Evolutionary conservation across 2,888 invertebrate species (phyloP).

Genomic region (Drosophila mimica): DNA sequence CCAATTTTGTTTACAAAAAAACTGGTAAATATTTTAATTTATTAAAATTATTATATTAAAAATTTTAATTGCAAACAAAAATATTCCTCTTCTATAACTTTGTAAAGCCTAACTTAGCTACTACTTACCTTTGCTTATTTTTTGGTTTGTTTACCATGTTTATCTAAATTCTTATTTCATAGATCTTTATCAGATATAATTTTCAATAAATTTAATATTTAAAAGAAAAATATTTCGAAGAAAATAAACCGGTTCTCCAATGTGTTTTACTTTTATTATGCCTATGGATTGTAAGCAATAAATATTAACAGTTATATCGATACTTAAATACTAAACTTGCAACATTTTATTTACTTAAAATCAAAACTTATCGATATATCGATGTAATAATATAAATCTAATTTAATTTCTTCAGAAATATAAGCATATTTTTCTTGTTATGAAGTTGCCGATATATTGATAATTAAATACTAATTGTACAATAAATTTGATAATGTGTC

Average conservation of each 20-base stretch:
- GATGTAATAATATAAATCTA: background rate
- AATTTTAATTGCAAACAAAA: background rate
- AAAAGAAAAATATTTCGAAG: too few species aligned
- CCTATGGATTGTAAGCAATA: background rate
- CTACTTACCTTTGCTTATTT: background rate
- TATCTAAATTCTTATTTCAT: background rate
- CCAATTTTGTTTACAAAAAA: background rate
- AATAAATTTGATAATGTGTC: background rate
- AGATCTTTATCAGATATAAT: background rate
- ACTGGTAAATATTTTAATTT: background rate
- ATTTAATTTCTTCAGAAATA: background rate
- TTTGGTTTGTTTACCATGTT: constrained; percentile 2
- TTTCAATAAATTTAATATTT: background rate
- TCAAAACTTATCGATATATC: background rate
- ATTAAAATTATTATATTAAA: too few species aligned
- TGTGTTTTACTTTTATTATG: background rate
- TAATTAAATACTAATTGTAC: background rate
- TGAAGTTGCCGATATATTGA: background rate
- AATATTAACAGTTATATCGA: background rate
- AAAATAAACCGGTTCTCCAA: background rate
- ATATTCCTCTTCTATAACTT: background rate
- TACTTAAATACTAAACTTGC: background rate
- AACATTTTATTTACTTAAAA: too few species aligned
- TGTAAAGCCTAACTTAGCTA: background rate
- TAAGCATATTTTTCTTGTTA: background rate